Percentiles rank a stretch among this genome's conserved stretches.
Conservation (phyloP, 2,113 vertebrate species). For the Theristicus caerulescens region DNA sequence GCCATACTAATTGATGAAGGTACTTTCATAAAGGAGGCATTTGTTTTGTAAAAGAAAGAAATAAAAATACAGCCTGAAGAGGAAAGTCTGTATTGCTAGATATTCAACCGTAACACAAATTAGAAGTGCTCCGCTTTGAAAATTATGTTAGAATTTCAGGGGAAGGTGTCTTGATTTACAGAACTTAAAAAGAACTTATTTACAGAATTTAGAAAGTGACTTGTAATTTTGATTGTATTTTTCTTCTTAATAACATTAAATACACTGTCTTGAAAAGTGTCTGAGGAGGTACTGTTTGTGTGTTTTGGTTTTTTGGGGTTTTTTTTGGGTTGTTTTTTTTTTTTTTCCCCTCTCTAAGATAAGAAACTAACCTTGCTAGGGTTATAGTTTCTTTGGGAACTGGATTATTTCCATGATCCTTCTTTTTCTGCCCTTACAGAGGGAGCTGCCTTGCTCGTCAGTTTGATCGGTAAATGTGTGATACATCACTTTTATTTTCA, state of each 20-base stretch:
- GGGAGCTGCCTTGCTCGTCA: constrained; percentile 88
- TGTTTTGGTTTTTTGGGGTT: too few species aligned
- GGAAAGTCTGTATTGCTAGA: not conserved
- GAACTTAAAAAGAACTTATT: not conserved
- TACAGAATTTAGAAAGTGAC: not conserved
- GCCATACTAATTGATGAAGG: constrained; percentile 94
- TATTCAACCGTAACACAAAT: not conserved
- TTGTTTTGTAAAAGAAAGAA: not conserved
- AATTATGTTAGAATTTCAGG: fast-evolving
- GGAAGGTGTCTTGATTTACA: not conserved
- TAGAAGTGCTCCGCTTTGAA: not conserved
- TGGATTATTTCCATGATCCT: fast-evolving
- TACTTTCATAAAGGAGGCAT: not conserved
- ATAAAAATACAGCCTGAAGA: not conserved
- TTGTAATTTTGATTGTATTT: not conserved
- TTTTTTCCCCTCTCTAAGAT: fast-evolving
- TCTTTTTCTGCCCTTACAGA: constrained; percentile 72
- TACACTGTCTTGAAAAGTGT: not conserved
- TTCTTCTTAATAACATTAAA: not conserved
- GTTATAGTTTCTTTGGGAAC: not conserved
- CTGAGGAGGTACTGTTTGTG: not conserved
- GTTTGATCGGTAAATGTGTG: constrained; percentile 83
- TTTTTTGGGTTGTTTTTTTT: too few species aligned
- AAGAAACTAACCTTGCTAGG: not conserved
- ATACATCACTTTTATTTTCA: constrained; percentile 93